These are phyloP conservation scores for Baryphthengus martii DNA, from an alignment of 2,113 vertebrate species.

Conservation along the genomic window DNA sequence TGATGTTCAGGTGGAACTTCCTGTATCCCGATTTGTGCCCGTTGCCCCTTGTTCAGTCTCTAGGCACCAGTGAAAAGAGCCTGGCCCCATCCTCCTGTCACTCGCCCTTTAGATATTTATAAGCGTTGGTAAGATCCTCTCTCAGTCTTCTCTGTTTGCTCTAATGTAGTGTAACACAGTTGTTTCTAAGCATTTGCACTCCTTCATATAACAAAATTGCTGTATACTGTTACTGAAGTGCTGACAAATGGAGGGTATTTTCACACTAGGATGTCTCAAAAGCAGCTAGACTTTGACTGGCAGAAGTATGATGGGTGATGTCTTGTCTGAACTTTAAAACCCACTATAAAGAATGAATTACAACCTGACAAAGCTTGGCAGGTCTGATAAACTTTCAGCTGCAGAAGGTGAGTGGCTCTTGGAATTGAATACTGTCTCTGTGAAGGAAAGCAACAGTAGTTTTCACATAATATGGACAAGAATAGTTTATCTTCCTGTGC, in stretches of 20 bases:
- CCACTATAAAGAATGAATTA: not conserved
- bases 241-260: not conserved
- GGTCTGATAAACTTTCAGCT: not conserved
- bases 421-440: not conserved
- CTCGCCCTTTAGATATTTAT: not conserved
- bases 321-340: not conserved
- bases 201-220: not conserved
- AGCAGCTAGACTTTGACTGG: not conserved
- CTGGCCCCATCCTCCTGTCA: not conserved
- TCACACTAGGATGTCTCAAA: not conserved
- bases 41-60: not conserved
- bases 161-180: fast-evolving
- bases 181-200: not conserved
- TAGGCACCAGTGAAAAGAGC: not conserved
- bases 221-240: not conserved
- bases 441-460: not conserved
- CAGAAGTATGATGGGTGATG: not conserved
- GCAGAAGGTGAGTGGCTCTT: not conserved
- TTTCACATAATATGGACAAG: not conserved
- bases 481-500: not conserved
- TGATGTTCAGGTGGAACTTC: not conserved
- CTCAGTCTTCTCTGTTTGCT: not conserved
- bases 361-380: not conserved
- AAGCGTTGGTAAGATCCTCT: not conserved
- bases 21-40: not conserved